These are phyloP conservation scores for Pollimyrus isidori DNA, from an alignment of 2,113 vertebrate species.

Conservation along the genomic window DNA sequence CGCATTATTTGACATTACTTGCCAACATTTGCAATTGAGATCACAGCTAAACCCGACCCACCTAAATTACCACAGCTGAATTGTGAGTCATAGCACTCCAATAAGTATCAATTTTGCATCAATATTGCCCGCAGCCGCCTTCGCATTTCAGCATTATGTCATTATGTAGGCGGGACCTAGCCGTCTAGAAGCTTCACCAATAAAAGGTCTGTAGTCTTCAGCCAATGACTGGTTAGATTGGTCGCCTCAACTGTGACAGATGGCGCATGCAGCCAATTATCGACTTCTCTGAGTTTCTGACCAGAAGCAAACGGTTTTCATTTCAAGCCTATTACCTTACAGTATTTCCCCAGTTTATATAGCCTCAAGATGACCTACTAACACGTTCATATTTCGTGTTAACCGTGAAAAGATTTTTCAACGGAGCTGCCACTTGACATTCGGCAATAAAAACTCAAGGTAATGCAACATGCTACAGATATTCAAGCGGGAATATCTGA, in stretches of 20 bases:
- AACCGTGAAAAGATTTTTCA: neutral
- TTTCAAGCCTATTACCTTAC: neutral
- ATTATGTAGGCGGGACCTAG: neutral
- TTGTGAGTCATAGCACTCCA: neutral
- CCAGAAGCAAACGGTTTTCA: neutral
- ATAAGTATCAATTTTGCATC: neutral
- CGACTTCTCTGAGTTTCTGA: neutral
- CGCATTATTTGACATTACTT: neutral
- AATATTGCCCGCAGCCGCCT: neutral
- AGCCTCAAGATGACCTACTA: neutral
- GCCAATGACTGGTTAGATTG: neutral
- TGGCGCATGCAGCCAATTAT: neutral
- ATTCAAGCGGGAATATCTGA: neutral
- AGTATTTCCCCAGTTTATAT: neutral
- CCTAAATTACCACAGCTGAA: neutral
- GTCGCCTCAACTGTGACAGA: neutral
- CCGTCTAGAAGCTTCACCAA: neutral
- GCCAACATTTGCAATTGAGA: neutral
- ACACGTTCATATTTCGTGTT: neutral
- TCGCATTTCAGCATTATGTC: neutral
- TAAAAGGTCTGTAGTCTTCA: neutral
- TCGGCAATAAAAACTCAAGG: neutral
- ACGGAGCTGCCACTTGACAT: neutral
- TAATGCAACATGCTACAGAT: neutral
- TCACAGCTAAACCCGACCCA: neutral